These are phyloP conservation scores for Drosophila ezoana DNA, from an alignment of 2,888 invertebrate species.

Conservation along the genomic window DNA sequence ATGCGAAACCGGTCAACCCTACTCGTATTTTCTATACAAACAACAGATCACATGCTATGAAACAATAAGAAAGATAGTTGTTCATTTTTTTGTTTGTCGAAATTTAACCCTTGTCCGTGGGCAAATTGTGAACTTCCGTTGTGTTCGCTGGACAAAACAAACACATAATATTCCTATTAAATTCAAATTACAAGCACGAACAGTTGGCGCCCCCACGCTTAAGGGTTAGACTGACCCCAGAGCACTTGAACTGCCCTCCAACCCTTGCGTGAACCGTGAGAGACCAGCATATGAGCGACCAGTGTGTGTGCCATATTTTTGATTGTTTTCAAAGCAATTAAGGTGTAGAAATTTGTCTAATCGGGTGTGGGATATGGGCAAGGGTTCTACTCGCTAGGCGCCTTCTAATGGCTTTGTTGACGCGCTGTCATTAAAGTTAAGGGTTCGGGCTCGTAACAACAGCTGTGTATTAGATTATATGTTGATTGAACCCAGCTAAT, in stretches of 20 bases:
- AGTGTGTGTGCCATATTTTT: constrained; percentile 62
- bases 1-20: constrained; percentile 44
- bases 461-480: constrained; percentile 46
- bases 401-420: constrained; percentile 56
- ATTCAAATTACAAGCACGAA: constrained; percentile 73
- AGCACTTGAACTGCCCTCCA: constrained; percentile 58
- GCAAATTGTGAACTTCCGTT: constrained; percentile 64
- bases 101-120: constrained; percentile 55
- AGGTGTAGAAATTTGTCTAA: constrained; percentile 72
- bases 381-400: constrained; percentile 1
- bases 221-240: constrained; percentile 52
- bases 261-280: constrained; percentile 49
- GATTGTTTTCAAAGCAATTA: constrained; percentile 68
- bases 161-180: constrained; percentile 70
- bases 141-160: constrained; percentile 44
- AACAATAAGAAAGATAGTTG: constrained; percentile 46
- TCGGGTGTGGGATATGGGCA: constrained; percentile 35
- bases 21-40: constrained; percentile 25
- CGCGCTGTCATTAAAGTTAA: constrained; percentile 41
- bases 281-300: constrained; percentile 65
- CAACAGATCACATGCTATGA: constrained; percentile 55
- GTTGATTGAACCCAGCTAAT: background rate
- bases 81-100: constrained; percentile 22
- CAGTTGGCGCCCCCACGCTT: constrained; percentile 49
- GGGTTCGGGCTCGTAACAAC: constrained; percentile 49